Conservation (phyloP, 2,113 vertebrate genomes). For the Anolis sagrei region DNA sequence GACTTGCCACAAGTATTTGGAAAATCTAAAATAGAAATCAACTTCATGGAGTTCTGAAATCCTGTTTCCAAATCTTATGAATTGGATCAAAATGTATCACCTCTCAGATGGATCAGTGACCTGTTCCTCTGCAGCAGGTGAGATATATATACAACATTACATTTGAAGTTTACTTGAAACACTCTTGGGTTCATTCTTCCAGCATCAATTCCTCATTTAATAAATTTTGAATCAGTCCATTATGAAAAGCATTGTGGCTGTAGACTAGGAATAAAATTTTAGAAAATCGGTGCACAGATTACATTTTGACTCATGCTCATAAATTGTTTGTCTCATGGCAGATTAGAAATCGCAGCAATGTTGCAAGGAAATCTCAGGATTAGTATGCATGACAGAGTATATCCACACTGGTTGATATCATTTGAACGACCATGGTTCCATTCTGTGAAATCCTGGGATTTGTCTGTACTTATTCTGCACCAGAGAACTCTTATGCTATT, state of each 20-base stretch:
- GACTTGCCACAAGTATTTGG: not conserved
- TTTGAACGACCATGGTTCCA: not conserved
- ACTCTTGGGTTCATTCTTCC: not conserved
- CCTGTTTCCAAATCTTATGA: not conserved
- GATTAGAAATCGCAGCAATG: not conserved
- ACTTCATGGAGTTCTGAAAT: not conserved
- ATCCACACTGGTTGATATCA: not conserved
- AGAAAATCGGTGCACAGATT: not conserved
- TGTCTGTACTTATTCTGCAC: too few species aligned
- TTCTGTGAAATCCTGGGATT: not conserved
- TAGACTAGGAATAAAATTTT: not conserved
- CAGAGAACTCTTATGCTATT: too few species aligned
- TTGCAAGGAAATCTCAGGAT: not conserved
- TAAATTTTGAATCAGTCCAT: not conserved
- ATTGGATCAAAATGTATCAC: not conserved
- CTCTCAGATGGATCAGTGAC: too few species aligned
- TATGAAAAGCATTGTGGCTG: not conserved
- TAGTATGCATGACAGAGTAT: too few species aligned
- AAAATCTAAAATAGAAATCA: not conserved
- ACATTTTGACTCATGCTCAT: not conserved
- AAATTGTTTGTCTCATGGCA: not conserved
- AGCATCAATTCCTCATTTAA: not conserved
- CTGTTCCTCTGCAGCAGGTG: not conserved
- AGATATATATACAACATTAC: not conserved
- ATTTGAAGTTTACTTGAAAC: not conserved